These are phyloP conservation scores for Serrognathus titanus DNA, from an alignment of 2,888 invertebrate species.

Conservation along the genomic window DNA sequence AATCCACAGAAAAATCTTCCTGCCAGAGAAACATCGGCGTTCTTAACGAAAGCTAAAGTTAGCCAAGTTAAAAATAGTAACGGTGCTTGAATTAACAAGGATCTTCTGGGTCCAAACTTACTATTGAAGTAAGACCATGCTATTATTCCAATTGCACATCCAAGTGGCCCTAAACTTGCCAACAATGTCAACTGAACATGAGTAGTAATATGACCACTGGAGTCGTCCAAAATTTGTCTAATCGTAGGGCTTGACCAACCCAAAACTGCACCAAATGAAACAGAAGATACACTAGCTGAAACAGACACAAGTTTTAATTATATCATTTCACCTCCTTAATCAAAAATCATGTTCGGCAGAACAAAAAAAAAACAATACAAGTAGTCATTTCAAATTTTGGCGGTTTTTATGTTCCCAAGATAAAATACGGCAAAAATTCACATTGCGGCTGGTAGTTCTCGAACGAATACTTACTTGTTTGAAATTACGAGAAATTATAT, in stretches of 20 bases:
- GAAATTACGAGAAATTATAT: too few species aligned
- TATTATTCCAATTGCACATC: slow-evolving; percentile 28
- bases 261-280: slow-evolving; percentile 30
- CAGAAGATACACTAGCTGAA: slow-evolving; percentile 30
- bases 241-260: slow-evolving; percentile 31
- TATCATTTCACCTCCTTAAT: too few species aligned
- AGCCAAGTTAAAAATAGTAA: slow-evolving; percentile 27
- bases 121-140: slow-evolving; percentile 26
- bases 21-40: slow-evolving; percentile 7
- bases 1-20: slow-evolving; percentile 31
- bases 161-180: slow-evolving; percentile 29
- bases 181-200: slow-evolving; percentile 18
- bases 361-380: too few species aligned
- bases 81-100: slow-evolving; percentile 27
- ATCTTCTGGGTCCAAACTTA: slow-evolving; percentile 32
- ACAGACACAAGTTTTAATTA: slow-evolving; percentile 6
- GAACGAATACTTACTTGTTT: too few species aligned
- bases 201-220: background rate
- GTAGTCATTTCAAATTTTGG: too few species aligned
- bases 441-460: too few species aligned
- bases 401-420: too few species aligned
- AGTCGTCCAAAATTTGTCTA: slow-evolving; percentile 6
- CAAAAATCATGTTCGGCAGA: too few species aligned
- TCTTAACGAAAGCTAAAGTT: slow-evolving; percentile 14
- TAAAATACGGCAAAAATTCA: too few species aligned